Conservation (phyloP, 2,888 invertebrate genomes). For the Zygaena filipendulae region DNA sequence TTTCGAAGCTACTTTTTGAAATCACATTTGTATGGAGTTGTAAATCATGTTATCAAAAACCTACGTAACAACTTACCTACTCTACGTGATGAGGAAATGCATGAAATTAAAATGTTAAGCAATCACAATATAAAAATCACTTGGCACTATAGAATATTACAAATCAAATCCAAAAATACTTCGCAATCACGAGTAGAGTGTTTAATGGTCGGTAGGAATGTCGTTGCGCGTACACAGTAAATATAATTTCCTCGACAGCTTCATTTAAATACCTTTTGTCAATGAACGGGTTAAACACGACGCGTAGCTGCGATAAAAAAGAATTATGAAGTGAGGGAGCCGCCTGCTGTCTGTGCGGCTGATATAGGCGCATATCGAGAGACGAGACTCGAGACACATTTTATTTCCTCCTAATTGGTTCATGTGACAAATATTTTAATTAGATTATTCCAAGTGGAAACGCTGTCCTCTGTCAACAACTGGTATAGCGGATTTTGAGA, state of each 20-base stretch:
- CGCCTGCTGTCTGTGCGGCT: constrained; percentile 35
- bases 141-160: too few relatives aligned
- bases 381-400: too few relatives aligned
- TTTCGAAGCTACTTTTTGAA: too few relatives aligned
- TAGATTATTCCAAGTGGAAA: constrained; percentile 26
- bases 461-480: too few relatives aligned
- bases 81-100: too few relatives aligned
- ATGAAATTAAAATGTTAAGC: too few relatives aligned
- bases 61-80: too few relatives aligned
- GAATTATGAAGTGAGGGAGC: constrained; percentile 51
- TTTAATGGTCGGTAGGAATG: constrained; percentile 41
- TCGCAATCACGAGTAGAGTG: constrained; percentile 32
- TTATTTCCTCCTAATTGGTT: constrained; percentile 48
- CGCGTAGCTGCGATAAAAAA: constrained; percentile 53
- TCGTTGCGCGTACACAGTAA: constrained; percentile 46
- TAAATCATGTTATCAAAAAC: too few relatives aligned
- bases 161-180: constrained; percentile 27
- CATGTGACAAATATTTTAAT: constrained; percentile 58
- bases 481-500: too few relatives aligned
- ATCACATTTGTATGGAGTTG: too few relatives aligned
- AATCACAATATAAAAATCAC: too few relatives aligned
- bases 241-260: constrained; percentile 60
- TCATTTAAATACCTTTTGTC: constrained; percentile 70
- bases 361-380: too few relatives aligned
- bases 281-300: constrained; percentile 64